Evolutionary conservation across 1,140 invertebrate genomes (phyloP), one percentile per base, ranked within the genome.

Genomic region (Orchesella cincta): DNA sequence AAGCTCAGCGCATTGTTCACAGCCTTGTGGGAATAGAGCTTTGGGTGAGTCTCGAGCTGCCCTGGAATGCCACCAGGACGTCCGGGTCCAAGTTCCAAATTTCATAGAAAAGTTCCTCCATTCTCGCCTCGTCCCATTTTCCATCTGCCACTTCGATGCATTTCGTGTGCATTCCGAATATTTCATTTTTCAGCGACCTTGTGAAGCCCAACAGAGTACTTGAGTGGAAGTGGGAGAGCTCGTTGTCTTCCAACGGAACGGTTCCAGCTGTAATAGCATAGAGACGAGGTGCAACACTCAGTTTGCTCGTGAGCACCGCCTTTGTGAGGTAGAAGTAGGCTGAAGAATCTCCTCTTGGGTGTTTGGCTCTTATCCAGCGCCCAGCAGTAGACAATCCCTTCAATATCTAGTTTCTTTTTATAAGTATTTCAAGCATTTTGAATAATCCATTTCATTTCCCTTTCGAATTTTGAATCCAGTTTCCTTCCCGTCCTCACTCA

Each of bases 121-220:
- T 26, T 14, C 18, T 46, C 8, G 3, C 23, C 62, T 12, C 2
- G 8, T 67, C 62, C n/a, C n/a, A n/a, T n/a, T n/a, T n/a, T 12
- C 62, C 62, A 31, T 18, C 16, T 5, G 23, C 26, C 8, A 67
- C n/a, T 2, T 67, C 62, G 1, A 67, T 31, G 62, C 62, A 67
- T 12, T 23, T 29, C 1, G 2, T 5, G 14, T 8, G 62, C 28
- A 67, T 12, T 29, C 33, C 62, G 62, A 29, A 31, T 14, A 29
- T 67, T n/a, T 67, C 62, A 31, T 67, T 67, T 67, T 33, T 67
- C 3, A 67, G n/a, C 26, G 8, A 67, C 31, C 31, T 67, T 29
- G 62, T 67, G 62, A 67, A 29, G 8, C 62, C 62, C 62, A 67
- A n/a, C 1, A 67, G 1, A 1, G 62, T 67, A 33, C 62, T 67